Base-by-base conservation (phyloP, 2,113 vertebrate genomes). In the Puffinus mauretanicus region DNA sequence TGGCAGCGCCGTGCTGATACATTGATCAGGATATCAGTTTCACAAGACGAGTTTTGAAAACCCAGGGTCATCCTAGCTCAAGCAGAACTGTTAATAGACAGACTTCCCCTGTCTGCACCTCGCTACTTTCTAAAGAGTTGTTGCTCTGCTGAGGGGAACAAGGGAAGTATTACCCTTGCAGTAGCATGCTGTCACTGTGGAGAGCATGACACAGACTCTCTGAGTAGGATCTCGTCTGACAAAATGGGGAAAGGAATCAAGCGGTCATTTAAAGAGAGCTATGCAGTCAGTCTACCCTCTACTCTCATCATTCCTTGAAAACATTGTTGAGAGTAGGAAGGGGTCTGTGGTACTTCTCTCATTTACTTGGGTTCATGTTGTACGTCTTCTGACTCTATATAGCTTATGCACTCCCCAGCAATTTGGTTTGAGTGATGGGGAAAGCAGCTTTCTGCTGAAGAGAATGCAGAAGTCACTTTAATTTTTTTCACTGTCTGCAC, bases 1-100 rank as follows among this genome's bases (percentile, higher is more conserved):
- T 86, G 60, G 46, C 60, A 27, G 24, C 15, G 32, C 27, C 0
- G 0, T 42, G n/a, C 55, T 78, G 58, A 6, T 51, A 27, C 4
- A 11, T 55, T 46, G 40, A 52, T 77, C 21, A 65, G 27, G 17
- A 3, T 61, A 69, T 51, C 57, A 19, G 9, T 90, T 94, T 90
- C 29, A 55, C 40, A 75, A 29, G 60, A 46, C 1, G 12, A 82
- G 27, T 84, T 54, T 82, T 93, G 72, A 62, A 60, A 86, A 78
- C 44, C 52, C n/a, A 13, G 6, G 11, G 13, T 54, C 44, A 66
- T 64, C 25, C 38, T 29, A 26, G 30, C 46, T 91, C 49, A 25
- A 29, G 36, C 26, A 65, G n/a, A 75, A 8, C 29, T 79, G 24
- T 61, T 67, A 54, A 78, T 26, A 61, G 61, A 25, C 24, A 60